Evolutionary conservation across 1,140 invertebrate genomes (phyloP), one percentile per base, ranked within the genome.

Genomic region (Trichonephila clavata): DNA sequence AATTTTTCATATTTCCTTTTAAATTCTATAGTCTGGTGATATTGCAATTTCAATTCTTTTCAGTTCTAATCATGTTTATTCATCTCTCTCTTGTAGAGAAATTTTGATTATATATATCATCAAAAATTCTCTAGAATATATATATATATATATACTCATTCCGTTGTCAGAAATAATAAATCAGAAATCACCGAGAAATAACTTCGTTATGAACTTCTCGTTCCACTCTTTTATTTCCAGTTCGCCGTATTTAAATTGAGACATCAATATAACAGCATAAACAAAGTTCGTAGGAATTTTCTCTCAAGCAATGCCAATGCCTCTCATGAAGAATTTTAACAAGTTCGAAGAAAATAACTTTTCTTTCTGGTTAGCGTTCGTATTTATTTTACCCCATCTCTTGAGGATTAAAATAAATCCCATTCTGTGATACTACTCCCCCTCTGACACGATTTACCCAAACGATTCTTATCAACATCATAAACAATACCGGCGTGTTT

Each of bases 401-500:
- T 14, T 32, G 3, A 39, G 27, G 71, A 77, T 77, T 39, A 39
- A 39, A 77, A 77, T 77, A 77, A 77, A 77, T 77, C 71, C 32
- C 24, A 39, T 77, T 77, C 71, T 18, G n/a, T n/a, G 18, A 32
- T 77, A 77, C 18, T 27, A 27, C 27, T 5, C 32, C 32, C 1
- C 13, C 27, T 77, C 71, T 77, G 71, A 77, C 13, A 32, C 24
- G 71, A 77, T 32, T 77, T 20, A 77, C 71, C 27, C 32, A 77
- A 77, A 39, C 71, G 71, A 77, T 32, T 77, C 71, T 77, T 77
- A 77, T 77, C 71, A 14, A 32, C 71, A 32, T 77, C 27, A 39
- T 77, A 77, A 77, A 77, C 71, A 77, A 77, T 77, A 39, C 71
- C 32, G 71, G 16, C 32, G 71, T 32, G 27, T 77, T 77, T 27